Conservation (phyloP, 2,797 vertebrate species). For the Hoplostethus atlanticus region DNA sequence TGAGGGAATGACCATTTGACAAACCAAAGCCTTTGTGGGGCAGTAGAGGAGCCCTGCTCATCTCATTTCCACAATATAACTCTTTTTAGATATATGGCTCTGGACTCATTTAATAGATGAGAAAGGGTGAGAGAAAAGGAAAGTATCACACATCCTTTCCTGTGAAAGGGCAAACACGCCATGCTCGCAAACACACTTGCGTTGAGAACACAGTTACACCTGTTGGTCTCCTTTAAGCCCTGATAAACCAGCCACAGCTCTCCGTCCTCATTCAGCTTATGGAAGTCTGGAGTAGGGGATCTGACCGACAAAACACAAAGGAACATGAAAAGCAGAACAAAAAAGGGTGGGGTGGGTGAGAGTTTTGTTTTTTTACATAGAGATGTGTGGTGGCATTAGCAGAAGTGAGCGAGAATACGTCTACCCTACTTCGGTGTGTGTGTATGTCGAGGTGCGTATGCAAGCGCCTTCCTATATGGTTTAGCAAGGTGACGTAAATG, state of each 20-base stretch:
- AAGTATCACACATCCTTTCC: constrained; percentile 15
- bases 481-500: no score
- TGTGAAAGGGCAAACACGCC: constrained; percentile 48
- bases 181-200: constrained; percentile 58
- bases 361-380: neutral
- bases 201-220: constrained; percentile 88
- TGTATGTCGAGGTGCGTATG: no score
- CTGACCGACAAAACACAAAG: constrained; percentile 89
- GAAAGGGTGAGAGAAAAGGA: constrained; percentile 23
- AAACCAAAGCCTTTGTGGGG: neutral
- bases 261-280: constrained; percentile 98
- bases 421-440: no score
- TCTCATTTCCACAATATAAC: no score
- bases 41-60: no score
- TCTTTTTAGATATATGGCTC: no score
- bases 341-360: constrained; percentile 63
- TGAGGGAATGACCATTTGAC: neutral
- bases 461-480: no score
- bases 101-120: no score
- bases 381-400: neutral
- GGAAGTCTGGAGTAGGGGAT: constrained; percentile 92
- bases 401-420: constrained; percentile 3
- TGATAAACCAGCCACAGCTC: constrained; percentile 99
- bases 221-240: constrained; percentile 99
- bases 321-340: constrained; percentile 76